Evolutionary conservation across 2,113 vertebrate genomes (phyloP), one percentile per base, ranked within the genome.

Genomic region (Poicephalus meyeri): DNA sequence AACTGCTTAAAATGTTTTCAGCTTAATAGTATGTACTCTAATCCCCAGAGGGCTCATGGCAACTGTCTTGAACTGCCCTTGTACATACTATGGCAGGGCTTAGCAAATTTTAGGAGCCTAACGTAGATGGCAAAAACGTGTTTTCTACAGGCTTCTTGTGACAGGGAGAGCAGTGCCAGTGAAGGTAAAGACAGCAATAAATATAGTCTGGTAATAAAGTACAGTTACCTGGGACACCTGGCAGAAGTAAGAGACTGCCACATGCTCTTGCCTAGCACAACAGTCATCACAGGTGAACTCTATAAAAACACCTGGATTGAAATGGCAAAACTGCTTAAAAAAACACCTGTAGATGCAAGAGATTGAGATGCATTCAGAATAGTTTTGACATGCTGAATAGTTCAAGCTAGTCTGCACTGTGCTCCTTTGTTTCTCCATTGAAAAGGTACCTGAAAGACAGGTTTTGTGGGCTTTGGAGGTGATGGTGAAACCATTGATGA

Each of bases 151-250:
- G 16, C 71, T 80, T 60, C 50, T 65, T 14, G 1, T 4, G 16
- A 52, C 39, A 60, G 73, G 77, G 81, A 80, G 83, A 78, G 65
- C 89, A 92, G 90, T 81, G 26, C 76, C 86, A 80, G 78, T 24
- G 55, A 50, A 80, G 64, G 82, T 72, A 53, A 79, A 81, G 96
- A 93, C 90, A 97, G 97, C 96, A 97, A 97, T 97, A 97, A 97
- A 95, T 55, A 85, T 14, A 64, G 83, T 72, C 65, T 41, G 84
- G 65, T 93, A 72, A 79, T 90, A 87, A 97, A 98, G 97, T 97
- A 97, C 97, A 98, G 93, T 88, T 76, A 37, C 83, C 80, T 85
- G 92, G 72, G 78, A 93, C 89, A 69, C 65, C 73, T 84, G 77
- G 73, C 96, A 92, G 91, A 69, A 70, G 72, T 7, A 85, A 82